Evolutionary conservation across 2,888 invertebrate genomes (phyloP), one percentile per base, ranked within the genome.

Genomic region (Amblyjoppa proteus): DNA sequence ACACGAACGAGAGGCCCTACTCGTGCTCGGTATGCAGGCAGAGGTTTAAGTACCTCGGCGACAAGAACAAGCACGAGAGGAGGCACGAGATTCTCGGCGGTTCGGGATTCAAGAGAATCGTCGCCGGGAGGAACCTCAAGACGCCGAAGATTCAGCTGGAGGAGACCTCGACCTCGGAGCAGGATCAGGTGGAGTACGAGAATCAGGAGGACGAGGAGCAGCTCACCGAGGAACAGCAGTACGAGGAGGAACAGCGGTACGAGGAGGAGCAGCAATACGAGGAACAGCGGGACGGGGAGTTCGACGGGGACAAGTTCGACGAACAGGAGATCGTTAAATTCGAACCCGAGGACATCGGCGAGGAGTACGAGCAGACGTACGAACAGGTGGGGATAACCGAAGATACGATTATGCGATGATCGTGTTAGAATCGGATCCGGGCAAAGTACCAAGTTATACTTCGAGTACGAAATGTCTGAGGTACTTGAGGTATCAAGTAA

Each of bases 1-100:
- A 94, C 79, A 94, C 94, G 1, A 94, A 94, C 70, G 94, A 94
- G 76, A 88, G 94, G 9, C 94, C 94, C 0, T 94, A 94, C 81
- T 90, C 92, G 9, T 94, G 94, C 75, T 92, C 91, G 6, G 94
- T 94, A 1, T 94, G 94, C 61, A 89, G 91, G 41, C 94, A 94
- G 81, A 89, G 92, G 25, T 94, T 94, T 77, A 94, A 94, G 76
- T 94, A 94, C 77, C 90, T 94, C 9, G 94, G 94, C 0, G 94
- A 94, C 58, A 94, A 94, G 58, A 94, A 94, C 81, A 94, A 94
- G 66, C 94, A 94, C 45, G 93, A 94, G 73, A 91, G 93, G 71
- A 86, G 94, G 45, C 94, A 94, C 71, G 94, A 94, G 66, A 91
- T 91, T 76, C 90, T 93, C n/a, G 94, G 94, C 0, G 94, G 94